phyloP scores from a whole-genome alignment of 1,140 invertebrate species.

The Lineus longissimus region DNA sequence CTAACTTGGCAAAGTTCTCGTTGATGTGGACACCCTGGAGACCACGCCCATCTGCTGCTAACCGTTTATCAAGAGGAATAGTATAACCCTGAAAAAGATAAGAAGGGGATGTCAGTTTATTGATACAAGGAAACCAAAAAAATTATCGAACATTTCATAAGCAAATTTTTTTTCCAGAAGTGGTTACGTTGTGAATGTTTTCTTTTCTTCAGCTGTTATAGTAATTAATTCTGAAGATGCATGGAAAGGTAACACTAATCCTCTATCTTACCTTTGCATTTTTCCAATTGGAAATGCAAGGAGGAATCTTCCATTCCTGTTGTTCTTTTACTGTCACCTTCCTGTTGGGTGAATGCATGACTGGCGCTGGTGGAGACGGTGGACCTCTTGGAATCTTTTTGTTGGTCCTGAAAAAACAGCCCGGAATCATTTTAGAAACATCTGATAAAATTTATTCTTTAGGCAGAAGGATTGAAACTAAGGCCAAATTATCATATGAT shows the following conservation, averaged over 20 bases:
- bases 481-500: not conserved
- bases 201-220: too few species aligned
- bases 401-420: constrained; percentile 50
- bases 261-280: constrained; percentile 78
- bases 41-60: constrained; percentile 96
- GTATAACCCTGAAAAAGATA: constrained; percentile 72
- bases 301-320: constrained; percentile 99
- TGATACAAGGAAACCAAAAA: not conserved
- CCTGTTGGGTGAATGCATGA: constrained; percentile 95
- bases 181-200: too few species aligned
- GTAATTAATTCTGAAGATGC: too few species aligned
- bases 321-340: constrained; percentile 98
- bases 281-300: constrained; percentile 99
- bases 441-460: too few species aligned
- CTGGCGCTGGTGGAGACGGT: constrained; percentile 94
- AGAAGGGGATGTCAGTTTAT: not conserved
- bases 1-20: constrained; percentile 97
- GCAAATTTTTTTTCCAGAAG: not conserved
- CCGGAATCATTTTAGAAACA: not conserved
- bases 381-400: constrained; percentile 88
- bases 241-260: too few species aligned
- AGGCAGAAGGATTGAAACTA: too few species aligned
- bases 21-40: constrained; percentile 97
- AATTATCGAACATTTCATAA: not conserved
- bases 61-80: constrained; percentile 94